Percentiles rank a stretch among this genome's conserved stretches.
Evolutionary conservation across 2,888 invertebrate genomes (phyloP).

Genomic region (Drymonia ruficornis): DNA sequence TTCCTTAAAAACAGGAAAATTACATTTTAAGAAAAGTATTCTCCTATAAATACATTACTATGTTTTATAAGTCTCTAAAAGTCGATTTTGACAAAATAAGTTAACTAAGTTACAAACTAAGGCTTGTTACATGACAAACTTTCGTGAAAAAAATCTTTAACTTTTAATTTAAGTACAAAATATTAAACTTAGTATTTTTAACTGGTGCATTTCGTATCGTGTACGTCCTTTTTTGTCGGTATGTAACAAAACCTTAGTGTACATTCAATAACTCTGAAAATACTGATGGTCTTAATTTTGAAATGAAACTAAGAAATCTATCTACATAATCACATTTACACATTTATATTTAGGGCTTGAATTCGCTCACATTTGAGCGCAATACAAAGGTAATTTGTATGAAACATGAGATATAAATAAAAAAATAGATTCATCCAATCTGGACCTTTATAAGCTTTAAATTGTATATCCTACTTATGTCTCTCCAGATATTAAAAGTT

Average conservation of each 20-base stretch:
- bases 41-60: conserved; percentile 44
- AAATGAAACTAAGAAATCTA: conserved; percentile 25
- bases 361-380: neutral
- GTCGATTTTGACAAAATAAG: conserved; percentile 52
- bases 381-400: neutral
- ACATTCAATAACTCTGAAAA: conserved; percentile 25
- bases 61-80: conserved; percentile 39
- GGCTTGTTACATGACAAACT: too few relatives aligned
- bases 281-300: conserved; percentile 23
- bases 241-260: neutral
- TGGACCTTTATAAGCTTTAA: too few relatives aligned
- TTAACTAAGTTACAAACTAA: conserved; percentile 41
- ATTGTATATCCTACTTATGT: too few relatives aligned
- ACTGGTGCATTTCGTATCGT: too few relatives aligned
- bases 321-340: conserved; percentile 59
- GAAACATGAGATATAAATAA: neutral
- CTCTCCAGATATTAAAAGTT: too few relatives aligned
- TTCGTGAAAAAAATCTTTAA: too few relatives aligned
- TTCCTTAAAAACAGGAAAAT: conserved; percentile 44
- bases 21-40: conserved; percentile 27
- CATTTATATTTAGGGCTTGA: conserved; percentile 53
- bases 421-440: too few relatives aligned
- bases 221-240: too few relatives aligned
- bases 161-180: neutral
- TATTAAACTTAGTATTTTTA: too few relatives aligned